Evolutionary conservation across 2,888 invertebrate genomes (phyloP), one percentile per base, ranked within the genome.

Genomic region (Acanthosepion pharaonis): DNA sequence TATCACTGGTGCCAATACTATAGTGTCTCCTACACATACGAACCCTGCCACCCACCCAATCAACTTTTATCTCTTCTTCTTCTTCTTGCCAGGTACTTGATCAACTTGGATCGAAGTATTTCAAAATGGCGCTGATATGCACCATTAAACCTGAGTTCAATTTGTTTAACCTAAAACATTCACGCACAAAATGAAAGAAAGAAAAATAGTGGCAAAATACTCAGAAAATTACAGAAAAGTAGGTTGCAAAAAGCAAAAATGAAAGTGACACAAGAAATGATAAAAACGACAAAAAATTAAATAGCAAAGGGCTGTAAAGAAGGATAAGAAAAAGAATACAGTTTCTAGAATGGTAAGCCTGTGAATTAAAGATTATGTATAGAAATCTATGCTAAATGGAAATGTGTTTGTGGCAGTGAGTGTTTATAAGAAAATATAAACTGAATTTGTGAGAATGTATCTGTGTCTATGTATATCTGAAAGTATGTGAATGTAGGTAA

Each of bases 41-140:
- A 78, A n/a, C 11, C 15, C n/a, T 15, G 0, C 18, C n/a, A n/a
- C 11, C 78, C 0, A n/a, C n/a, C 33, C 33, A 33, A 33, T 78
- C 78, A 3, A 28, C 28, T 2, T n/a, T n/a, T 78, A 15, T 33
- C 28, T 78, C 78, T 25, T 64, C 25, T n/a, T 78, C 78, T 28
- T 28, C 78, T 28, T 78, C 28, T 28, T 78, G n/a, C 9, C 78
- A 78, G 78, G 78, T 15, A 78, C 78, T 78, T 78, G 78, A 78
- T 78, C 28, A 78, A 78, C 78, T 78, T 78, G n/a, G 28, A n/a
- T n/a, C 18, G 28, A 78, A 28, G 78, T n/a, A 78, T 78, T 78
- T 78, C 78, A 78, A 78, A 78, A 28, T 78, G 78, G 78, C n/a
- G 78, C 28, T 78, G 78, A 78, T 78, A 78, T 78, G 78, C 78